These are phyloP conservation scores for Pantala flavescens DNA, from an alignment of 1,140 invertebrate species.

Conservation along the genomic window DNA sequence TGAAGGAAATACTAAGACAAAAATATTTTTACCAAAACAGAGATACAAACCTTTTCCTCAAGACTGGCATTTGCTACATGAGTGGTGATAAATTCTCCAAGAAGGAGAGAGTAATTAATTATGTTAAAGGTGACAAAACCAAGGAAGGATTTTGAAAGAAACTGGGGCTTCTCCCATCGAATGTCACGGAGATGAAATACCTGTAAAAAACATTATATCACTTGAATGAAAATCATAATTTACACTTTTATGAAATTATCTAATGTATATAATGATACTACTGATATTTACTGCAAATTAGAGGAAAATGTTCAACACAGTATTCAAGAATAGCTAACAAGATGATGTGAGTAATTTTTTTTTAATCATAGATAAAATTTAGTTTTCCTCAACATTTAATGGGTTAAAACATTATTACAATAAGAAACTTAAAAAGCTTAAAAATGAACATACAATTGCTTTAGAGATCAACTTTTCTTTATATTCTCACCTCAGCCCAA, in stretches of 20 bases:
- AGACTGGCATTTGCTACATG: conserved; percentile 50
- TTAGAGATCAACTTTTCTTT: too few species aligned
- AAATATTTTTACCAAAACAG: not conserved
- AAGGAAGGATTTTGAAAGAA: conserved; percentile 87
- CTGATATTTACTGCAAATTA: too few species aligned
- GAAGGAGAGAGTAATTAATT: conserved; percentile 73
- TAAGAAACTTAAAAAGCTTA: too few species aligned
- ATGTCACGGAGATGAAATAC: conserved; percentile 84
- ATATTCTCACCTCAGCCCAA: conserved; percentile 76
- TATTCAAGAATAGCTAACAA: too few species aligned
- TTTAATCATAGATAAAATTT: too few species aligned
- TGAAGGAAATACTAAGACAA: too few species aligned
- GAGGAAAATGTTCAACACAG: too few species aligned
- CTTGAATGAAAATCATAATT: conserved; percentile 17
- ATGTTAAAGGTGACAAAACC: conserved; percentile 85
- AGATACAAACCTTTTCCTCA: conserved; percentile 45
- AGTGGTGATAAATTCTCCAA: conserved; percentile 66
- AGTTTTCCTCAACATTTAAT: too few species aligned
- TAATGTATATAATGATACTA: not conserved
- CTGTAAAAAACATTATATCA: conserved; percentile 38
- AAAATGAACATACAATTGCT: too few species aligned
- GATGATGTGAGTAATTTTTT: too few species aligned
- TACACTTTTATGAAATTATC: not conserved
- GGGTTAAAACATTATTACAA: too few species aligned
- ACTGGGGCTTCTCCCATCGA: conserved; percentile 73